Conservation (phyloP, 2,113 vertebrate species). For the Brachyhypopomus occidentalis region DNA sequence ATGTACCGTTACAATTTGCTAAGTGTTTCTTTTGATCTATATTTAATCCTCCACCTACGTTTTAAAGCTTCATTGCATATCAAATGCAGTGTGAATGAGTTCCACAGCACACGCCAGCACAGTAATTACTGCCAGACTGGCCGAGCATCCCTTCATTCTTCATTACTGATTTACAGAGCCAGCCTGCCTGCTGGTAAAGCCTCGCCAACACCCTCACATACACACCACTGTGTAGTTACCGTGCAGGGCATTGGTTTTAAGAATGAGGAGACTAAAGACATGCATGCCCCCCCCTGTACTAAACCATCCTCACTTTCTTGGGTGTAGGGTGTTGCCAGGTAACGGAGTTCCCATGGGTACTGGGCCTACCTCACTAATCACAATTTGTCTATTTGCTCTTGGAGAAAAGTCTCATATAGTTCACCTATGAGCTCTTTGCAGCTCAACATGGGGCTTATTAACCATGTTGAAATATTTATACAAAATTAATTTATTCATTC, state of each 20-base stretch:
- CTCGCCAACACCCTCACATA: constrained; percentile 9
- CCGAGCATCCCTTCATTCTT: background rate
- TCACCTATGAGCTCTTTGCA: background rate
- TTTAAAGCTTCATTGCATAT: background rate
- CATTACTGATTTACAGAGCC: constrained; percentile 35
- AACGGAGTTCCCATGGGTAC: constrained; percentile 68
- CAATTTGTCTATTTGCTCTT: constrained; percentile 39
- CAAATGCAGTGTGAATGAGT: background rate
- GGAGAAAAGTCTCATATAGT: constrained; percentile 2
- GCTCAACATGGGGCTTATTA: constrained; percentile 6
- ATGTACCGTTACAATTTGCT: background rate
- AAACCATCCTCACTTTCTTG: constrained; percentile 64
- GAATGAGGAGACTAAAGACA: constrained; percentile 19
- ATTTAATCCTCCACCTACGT: background rate
- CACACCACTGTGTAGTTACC: constrained; percentile 1
- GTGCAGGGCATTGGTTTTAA: constrained; percentile 20
- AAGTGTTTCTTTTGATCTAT: constrained; percentile 3
- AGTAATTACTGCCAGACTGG: constrained; percentile 16
- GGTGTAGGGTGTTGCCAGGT: constrained; percentile 75
- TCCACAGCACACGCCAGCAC: background rate
- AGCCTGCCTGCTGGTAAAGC: constrained; percentile 15
- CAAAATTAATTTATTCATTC: no score
- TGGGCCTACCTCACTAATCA: constrained; percentile 61
- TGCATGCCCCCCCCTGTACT: background rate
- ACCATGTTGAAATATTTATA: background rate